These are phyloP conservation scores for Cyprinodon tularosa DNA, from an alignment of 2,113 vertebrate genomes.

Conservation along the genomic window DNA sequence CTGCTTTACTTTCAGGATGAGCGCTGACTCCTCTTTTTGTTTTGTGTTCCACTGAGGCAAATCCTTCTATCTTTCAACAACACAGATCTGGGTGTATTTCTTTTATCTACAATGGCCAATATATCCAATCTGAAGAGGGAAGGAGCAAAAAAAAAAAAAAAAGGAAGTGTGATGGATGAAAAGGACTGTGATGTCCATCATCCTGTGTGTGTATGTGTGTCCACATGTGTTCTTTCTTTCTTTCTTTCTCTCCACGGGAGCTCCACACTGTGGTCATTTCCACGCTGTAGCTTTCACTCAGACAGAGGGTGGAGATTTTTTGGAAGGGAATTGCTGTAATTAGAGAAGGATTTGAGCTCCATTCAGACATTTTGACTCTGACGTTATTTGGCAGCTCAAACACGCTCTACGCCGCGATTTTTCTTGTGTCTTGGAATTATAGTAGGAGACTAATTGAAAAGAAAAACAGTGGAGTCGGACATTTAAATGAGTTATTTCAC, in stretches of 20 bases:
- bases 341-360: conserved; percentile 25
- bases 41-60: conserved; percentile 20
- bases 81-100: conserved; percentile 18
- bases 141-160: conserved; percentile 20
- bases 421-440: background rate
- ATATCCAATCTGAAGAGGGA: conserved; percentile 10
- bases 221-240: background rate
- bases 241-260: conserved; percentile 49
- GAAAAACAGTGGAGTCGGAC: background rate
- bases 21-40: conserved; percentile 22
- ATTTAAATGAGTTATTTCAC: conserved; percentile 10
- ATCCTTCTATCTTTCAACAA: conserved; percentile 30
- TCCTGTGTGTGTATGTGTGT: conserved; percentile 1
- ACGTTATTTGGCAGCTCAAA: conserved; percentile 19
- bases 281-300: conserved; percentile 27
- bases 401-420: conserved; percentile 4
- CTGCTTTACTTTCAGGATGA: conserved; percentile 29
- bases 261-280: conserved; percentile 50
- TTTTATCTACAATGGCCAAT: conserved; percentile 8
- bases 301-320: conserved; percentile 33
- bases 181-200: conserved; percentile 1
- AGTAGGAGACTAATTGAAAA: conserved; percentile 14
- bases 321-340: conserved; percentile 34
- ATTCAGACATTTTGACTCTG: conserved; percentile 22
- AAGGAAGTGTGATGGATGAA: conserved; percentile 4